phyloP scores from a whole-genome alignment of 2,113 vertebrate species.

The Girardinichthys multiradiatus region DNA sequence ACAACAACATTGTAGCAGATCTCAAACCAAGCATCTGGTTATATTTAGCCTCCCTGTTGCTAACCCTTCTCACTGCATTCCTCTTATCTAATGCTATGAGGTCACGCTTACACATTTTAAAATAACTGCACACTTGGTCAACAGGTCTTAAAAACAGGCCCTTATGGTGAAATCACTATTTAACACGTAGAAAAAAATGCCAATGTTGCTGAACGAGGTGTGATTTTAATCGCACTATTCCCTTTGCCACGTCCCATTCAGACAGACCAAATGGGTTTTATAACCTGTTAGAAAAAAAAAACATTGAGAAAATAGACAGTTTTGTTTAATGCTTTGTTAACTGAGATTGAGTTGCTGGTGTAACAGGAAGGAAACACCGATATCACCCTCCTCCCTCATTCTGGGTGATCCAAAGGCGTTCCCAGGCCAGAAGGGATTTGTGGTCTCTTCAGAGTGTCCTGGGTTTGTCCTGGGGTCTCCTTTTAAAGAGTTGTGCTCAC shows the following conservation, averaged over 20 bases:
- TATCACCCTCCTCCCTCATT: background rate
- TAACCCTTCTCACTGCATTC: constrained; percentile 41
- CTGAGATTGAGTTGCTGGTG: too few species aligned
- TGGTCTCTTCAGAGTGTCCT: background rate
- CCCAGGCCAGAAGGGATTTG: background rate
- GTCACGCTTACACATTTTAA: constrained; percentile 34
- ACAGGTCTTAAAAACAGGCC: constrained; percentile 35
- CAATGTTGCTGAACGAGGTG: background rate
- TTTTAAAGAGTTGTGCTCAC: too few species aligned
- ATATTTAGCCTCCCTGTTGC: constrained; percentile 56
- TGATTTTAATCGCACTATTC: background rate
- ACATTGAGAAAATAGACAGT: background rate
- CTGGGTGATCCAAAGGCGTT: background rate
- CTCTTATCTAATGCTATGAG: constrained; percentile 33
- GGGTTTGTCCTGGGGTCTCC: background rate
- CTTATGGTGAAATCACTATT: background rate
- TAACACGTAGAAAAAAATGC: too few species aligned
- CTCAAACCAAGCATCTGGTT: constrained; percentile 45
- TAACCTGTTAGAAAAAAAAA: constrained; percentile 9
- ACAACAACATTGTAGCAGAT: constrained; percentile 14
- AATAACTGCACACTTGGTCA: constrained; percentile 17
- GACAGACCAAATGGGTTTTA: background rate
- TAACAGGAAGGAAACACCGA: background rate
- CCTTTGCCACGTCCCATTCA: constrained; percentile 10
- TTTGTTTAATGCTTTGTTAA: too few species aligned